Base-by-base conservation (phyloP, 2,888 invertebrate species). In the Temnothorax rugatulus region DNA sequence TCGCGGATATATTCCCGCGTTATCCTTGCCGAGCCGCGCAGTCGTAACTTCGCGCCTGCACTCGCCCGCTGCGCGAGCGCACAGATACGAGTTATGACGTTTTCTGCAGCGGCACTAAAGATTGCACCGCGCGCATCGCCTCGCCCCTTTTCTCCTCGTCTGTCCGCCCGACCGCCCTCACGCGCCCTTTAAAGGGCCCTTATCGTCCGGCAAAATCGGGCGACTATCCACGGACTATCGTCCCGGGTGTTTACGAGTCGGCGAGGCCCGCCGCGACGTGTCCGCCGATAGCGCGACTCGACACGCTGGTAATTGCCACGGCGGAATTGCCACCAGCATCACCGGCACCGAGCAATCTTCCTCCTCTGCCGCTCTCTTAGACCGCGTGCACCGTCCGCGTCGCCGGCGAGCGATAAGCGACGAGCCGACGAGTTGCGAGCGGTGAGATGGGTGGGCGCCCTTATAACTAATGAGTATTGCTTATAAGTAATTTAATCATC, bases 171-270 rank as follows among this genome's bases (percentile, higher is more conserved):
- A 13, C 68, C 54, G 69, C 44, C 69, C 57, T 41, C 69, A n/a
- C 44, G 71, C 34, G 44, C 79, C 76, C 71, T 71, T 79, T 71
- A 79, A 69, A 71, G 34, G 44, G 18, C 38, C 29, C 61, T 84
- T 89, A 92, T 92, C 91, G 90, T 77, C 74, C 87, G 81, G 87
- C 87, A 87, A 91, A 89, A 92, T 92, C 92, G 91, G 88, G 83
- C 88, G 82, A 85, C 90, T 91, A 89, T 87, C 87, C 87, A 68
- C 66, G 71, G 69, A 87, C 86, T 84, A 90, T 88, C 88, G 71
- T 73, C 75, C 71, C 79, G 47, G 83, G 21, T 79, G 79, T 90
- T 90, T 90, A 90, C 89, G 90, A 90, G 90, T 83, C 84, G 83
- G 83, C 84, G 63, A 71, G 76, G 73, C 52, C 68, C 73, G 64